Conservation (phyloP, 2,888 invertebrate genomes). For the Serrognathus titanus region DNA sequence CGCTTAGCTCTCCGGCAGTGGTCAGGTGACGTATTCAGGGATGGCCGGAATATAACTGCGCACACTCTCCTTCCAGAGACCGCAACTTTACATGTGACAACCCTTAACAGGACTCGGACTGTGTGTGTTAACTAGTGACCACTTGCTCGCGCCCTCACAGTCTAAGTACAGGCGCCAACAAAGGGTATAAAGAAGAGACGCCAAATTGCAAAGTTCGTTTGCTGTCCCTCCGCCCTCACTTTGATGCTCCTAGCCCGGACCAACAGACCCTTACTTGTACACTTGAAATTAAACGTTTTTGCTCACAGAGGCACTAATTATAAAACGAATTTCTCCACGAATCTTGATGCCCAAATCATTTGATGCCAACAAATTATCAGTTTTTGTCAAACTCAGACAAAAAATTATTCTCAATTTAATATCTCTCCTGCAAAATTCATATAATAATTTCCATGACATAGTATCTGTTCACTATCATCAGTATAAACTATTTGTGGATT, state of each 20-base stretch:
- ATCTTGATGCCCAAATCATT: not conserved
- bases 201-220: constrained; percentile 38
- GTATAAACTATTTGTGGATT: too few species aligned
- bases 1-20: constrained; percentile 29
- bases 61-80: constrained; percentile 27
- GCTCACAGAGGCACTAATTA: not conserved
- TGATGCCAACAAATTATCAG: not conserved
- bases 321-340: not conserved
- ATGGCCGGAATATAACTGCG: constrained; percentile 25
- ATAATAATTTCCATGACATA: too few species aligned
- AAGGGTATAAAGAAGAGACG: constrained; percentile 36
- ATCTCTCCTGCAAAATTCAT: too few species aligned
- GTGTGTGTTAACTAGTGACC: constrained; percentile 23
- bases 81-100: constrained; percentile 39
- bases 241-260: constrained; percentile 21
- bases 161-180: constrained; percentile 30
- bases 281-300: constrained; percentile 18
- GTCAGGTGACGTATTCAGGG: constrained; percentile 31
- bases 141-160: constrained; percentile 26
- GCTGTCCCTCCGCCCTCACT: constrained; percentile 16
- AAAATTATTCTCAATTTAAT: too few species aligned
- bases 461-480: too few species aligned
- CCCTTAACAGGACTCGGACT: constrained; percentile 29
- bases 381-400: not conserved
- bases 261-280: constrained; percentile 20